Percentiles rank a stretch among this genome's conserved stretches.
phyloP scores from a whole-genome alignment of 2,797 vertebrate species.

The Lophius americanus region DNA sequence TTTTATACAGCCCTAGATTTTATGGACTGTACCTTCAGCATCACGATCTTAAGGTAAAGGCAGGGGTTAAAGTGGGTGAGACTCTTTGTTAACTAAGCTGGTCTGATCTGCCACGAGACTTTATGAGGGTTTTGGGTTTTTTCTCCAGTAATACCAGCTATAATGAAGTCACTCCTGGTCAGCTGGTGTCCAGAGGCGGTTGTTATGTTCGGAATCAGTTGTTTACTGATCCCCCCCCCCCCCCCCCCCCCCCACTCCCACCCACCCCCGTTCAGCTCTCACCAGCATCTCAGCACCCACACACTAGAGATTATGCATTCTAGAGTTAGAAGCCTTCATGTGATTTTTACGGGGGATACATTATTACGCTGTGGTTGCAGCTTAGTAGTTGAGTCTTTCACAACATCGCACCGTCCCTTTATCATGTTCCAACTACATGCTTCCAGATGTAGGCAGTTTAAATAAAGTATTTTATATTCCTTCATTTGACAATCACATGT shows the following conservation, averaged over 20 bases:
- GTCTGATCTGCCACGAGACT: background rate
- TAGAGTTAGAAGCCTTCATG: constrained; percentile 9
- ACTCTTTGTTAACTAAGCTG: background rate
- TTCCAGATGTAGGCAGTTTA: background rate
- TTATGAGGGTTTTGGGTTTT: constrained; percentile 15
- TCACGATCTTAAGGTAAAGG: background rate
- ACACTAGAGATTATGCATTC: constrained; percentile 43
- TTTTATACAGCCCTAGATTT: too few species aligned
- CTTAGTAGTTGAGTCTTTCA: constrained; percentile 21
- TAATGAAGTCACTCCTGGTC: background rate
- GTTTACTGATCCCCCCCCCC: constrained; percentile 4
- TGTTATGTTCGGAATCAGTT: constrained; percentile 11
- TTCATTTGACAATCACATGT: constrained; percentile 54
- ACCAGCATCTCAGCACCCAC: constrained; percentile 50
- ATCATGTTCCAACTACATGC: constrained; percentile 17
- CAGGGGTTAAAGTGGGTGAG: background rate
- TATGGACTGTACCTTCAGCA: background rate
- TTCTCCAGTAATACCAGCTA: background rate
- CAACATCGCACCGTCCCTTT: constrained; percentile 45
- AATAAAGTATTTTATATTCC: constrained; percentile 13
- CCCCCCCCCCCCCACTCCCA: background rate
- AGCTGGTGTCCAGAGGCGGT: constrained; percentile 10
- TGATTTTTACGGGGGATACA: background rate
- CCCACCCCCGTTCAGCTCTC: constrained; percentile 23
- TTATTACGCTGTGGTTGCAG: constrained; percentile 1